A percentile compares a stretch with the other conserved stretches of the same genome.
phyloP scores from a whole-genome alignment of 1,140 invertebrate genomes.

The Meloidogyne floridensis region DNA sequence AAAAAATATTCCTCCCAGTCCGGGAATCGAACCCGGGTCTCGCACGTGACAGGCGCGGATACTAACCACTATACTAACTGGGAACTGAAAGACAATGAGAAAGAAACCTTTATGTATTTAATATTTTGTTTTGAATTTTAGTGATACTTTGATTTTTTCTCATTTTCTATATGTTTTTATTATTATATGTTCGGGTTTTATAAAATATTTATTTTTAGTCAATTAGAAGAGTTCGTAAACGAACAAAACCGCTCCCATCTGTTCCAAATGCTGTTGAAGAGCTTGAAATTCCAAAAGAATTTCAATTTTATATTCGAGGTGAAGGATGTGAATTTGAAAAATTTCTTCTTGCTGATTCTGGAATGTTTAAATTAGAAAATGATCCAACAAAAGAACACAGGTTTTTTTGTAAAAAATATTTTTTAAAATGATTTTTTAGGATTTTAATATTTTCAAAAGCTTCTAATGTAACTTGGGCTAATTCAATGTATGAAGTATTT shows the following conservation, averaged over 20 bases:
- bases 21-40: no score
- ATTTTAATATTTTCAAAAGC: conserved; percentile 18
- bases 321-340: conserved; percentile 2
- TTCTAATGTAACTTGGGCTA: background rate
- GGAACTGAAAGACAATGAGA: no score
- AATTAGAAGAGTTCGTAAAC: conserved; percentile 7
- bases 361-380: background rate
- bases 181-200: no score
- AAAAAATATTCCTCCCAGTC: no score
- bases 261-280: background rate
- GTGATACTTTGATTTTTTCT: no score
- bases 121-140: no score
- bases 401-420: background rate
- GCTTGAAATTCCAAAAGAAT: conserved; percentile 9
- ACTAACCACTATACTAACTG: no score
- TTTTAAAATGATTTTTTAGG: background rate
- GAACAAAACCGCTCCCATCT: background rate
- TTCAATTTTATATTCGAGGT: conserved; percentile 6
- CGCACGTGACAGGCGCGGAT: no score
- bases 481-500: conserved; percentile 20
- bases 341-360: conserved; percentile 20
- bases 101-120: no score
- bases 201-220: background rate
- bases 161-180: no score
- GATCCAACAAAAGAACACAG: conserved; percentile 5